Evolutionary conservation across 2,888 invertebrate species (phyloP).

Genomic region (Apamea monoglypha): DNA sequence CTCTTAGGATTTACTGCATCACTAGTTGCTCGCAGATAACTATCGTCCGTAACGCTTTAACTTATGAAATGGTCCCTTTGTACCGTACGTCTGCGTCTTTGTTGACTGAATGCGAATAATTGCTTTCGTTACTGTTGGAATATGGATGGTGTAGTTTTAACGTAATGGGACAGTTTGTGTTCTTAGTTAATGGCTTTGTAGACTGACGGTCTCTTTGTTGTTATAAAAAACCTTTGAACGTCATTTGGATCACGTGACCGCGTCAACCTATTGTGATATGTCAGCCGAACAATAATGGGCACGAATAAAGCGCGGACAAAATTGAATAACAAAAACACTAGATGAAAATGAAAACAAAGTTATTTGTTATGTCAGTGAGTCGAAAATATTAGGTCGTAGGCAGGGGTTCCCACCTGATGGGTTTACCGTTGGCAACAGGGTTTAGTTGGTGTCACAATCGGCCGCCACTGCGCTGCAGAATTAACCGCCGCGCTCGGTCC

Average conservation of each 20-base stretch:
- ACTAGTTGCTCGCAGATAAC: conserved; percentile 87
- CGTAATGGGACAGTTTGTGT: conserved; percentile 84
- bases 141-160: conserved; percentile 84
- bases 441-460: conserved; percentile 88
- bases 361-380: conserved; percentile 69
- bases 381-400: conserved; percentile 78
- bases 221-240: conserved; percentile 75
- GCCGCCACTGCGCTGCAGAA: conserved; percentile 85
- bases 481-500: conserved; percentile 84
- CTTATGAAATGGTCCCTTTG: conserved; percentile 87
- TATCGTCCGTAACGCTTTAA: conserved; percentile 83
- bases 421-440: conserved; percentile 86
- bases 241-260: conserved; percentile 65
- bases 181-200: conserved; percentile 83
- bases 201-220: conserved; percentile 77
- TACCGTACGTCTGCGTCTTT: conserved; percentile 78
- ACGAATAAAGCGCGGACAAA: conserved; percentile 50
- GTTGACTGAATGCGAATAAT: conserved; percentile 85
- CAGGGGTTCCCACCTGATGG: conserved; percentile 84
- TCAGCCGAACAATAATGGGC: conserved; percentile 44
- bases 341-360: conserved; percentile 66
- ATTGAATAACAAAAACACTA: conserved; percentile 58
- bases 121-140: conserved; percentile 81
- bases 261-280: conserved; percentile 49
- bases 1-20: conserved; percentile 86